Conservation (phyloP, 2,797 vertebrate genomes). For the Silurus aristotelis region DNA sequence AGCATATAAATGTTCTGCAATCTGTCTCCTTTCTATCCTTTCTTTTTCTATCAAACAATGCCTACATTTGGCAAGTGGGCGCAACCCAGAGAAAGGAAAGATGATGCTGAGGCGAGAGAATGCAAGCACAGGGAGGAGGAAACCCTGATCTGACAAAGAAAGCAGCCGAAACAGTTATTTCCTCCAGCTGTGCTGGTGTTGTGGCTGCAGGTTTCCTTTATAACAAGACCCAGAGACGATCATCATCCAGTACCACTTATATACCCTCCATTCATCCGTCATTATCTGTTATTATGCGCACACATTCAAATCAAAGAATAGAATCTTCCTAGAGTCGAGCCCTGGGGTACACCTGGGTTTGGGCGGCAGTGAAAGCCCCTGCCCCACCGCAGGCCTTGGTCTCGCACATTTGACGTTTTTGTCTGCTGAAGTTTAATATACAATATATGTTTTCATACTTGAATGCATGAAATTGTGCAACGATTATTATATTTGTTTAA, state of each 20-base stretch:
- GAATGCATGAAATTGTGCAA: no score
- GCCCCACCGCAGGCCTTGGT: no score
- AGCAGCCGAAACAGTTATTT: neutral
- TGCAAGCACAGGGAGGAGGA: neutral
- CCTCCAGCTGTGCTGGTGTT: constrained; percentile 12
- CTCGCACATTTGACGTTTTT: no score
- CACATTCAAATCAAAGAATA: neutral
- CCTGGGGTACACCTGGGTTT: constrained; percentile 1
- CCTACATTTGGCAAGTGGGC: constrained; percentile 17
- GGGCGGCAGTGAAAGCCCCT: no score
- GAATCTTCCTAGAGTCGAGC: neutral
- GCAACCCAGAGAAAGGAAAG: constrained; percentile 9
- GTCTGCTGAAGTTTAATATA: no score
- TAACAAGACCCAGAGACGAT: neutral
- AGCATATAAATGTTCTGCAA: constrained; percentile 14
- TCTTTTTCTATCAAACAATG: constrained; percentile 12
- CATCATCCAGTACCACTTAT: neutral
- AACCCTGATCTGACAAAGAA: neutral
- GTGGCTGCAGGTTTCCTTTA: neutral
- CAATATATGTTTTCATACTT: no score
- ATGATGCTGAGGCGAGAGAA: neutral
- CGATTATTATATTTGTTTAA: no score
- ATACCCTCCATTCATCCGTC: neutral
- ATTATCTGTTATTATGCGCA: neutral
- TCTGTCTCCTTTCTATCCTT: constrained; percentile 15